Conservation (phyloP, 2,113 vertebrate species). For the Oncorhynchus kisutch region DNA sequence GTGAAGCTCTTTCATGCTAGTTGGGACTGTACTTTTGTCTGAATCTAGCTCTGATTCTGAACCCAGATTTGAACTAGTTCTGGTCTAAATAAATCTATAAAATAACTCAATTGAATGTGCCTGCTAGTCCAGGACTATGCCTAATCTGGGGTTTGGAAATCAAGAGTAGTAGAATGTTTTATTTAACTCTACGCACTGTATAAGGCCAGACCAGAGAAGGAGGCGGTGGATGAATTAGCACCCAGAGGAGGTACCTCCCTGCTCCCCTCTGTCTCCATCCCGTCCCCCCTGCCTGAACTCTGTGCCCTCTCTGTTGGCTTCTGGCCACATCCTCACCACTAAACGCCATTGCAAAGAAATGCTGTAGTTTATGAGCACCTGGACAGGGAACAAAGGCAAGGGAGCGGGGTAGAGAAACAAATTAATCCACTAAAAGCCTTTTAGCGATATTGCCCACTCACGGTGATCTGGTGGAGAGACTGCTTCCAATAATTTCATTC, state of each 20-base stretch:
- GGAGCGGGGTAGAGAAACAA: slow-evolving; percentile 36
- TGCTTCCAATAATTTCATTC: slow-evolving; percentile 77
- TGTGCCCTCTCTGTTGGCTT: slow-evolving; percentile 38
- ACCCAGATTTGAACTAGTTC: not conserved
- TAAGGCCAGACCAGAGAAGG: too few relatives aligned
- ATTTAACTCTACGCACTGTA: too few relatives aligned
- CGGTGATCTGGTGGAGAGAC: slow-evolving; percentile 62
- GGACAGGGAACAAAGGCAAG: slow-evolving; percentile 52
- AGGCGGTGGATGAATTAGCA: too few relatives aligned
- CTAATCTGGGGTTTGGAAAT: too few relatives aligned
- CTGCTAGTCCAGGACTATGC: too few relatives aligned
- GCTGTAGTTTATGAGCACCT: slow-evolving; percentile 70
- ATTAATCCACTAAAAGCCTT: slow-evolving; percentile 85
- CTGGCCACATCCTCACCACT: slow-evolving; percentile 52
- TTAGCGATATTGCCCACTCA: slow-evolving; percentile 81
- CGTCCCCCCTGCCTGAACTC: slow-evolving; percentile 16
- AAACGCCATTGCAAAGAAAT: slow-evolving; percentile 62
- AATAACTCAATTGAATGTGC: too few relatives aligned
- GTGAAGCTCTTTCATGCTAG: too few relatives aligned
- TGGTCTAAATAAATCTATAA: too few relatives aligned
- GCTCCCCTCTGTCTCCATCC: not conserved
- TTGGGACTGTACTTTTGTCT: not conserved
- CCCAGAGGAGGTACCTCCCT: too few relatives aligned
- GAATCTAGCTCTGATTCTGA: not conserved
- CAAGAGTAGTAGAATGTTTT: too few relatives aligned